phyloP scores from a whole-genome alignment of 2,888 invertebrate genomes.

The Diarsia rubi region DNA sequence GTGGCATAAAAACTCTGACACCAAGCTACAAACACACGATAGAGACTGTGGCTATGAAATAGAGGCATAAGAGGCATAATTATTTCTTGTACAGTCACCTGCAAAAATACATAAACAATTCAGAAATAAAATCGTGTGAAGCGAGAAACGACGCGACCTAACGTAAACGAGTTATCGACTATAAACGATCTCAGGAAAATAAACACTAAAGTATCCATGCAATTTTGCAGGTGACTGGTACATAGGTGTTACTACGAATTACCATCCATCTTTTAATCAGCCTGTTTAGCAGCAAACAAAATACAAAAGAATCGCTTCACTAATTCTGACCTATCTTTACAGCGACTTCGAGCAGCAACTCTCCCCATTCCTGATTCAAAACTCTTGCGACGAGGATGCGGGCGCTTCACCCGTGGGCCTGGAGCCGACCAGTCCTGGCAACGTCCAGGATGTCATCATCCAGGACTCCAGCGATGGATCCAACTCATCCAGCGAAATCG shows the following conservation, averaged over 20 bases:
- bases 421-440: conserved; percentile 79
- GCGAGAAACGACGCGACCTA: too few species aligned
- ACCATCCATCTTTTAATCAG: not conserved
- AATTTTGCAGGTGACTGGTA: too few species aligned
- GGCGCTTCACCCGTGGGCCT: conserved; percentile 69
- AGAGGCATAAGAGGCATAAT: not conserved
- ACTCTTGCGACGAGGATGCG: conserved; percentile 84
- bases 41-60: not conserved
- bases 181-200: too few species aligned
- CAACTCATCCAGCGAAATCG: conserved; percentile 74
- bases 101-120: too few species aligned
- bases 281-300: not conserved
- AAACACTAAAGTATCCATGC: too few species aligned
- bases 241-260: not conserved
- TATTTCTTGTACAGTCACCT: not conserved
- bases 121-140: too few species aligned
- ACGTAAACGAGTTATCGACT: too few species aligned
- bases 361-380: conserved; percentile 90
- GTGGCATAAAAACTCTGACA: too few species aligned
- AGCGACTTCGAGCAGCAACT: conserved; percentile 91
- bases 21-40: too few species aligned
- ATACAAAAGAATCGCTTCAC: not conserved
- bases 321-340: conserved; percentile 54
- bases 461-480: conserved; percentile 80
- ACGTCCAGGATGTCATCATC: conserved; percentile 81